These are phyloP conservation scores for Plumapathes pennacea DNA, from an alignment of 92 coral and sea anemone species.

Conservation along the genomic window DNA sequence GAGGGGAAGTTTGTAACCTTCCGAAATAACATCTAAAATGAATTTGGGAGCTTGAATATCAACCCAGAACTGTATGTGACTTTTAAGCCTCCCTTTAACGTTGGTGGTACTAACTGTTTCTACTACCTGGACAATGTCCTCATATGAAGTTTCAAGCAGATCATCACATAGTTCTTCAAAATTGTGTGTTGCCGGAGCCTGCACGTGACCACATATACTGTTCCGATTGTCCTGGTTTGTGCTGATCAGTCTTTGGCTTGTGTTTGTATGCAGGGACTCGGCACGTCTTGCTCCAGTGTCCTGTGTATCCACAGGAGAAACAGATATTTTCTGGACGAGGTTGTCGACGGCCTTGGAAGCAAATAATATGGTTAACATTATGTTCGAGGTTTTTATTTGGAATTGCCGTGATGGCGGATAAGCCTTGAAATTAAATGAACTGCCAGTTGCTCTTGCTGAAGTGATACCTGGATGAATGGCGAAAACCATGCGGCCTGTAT, in stretches of 20 bases:
- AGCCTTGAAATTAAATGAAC: too few species aligned
- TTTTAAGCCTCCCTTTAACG: slow-evolving; percentile 19
- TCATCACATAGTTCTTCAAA: slow-evolving; percentile 3
- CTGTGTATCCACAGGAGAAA: slow-evolving; percentile 2
- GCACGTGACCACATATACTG: not conserved
- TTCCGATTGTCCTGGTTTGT: slow-evolving; percentile 6
- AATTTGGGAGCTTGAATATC: slow-evolving; percentile 21
- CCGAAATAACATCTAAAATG: slow-evolving; percentile 4
- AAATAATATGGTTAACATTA: too few species aligned
- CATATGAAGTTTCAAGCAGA: slow-evolving; percentile 1
- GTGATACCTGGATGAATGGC: too few species aligned
- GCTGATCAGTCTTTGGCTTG: not conserved
- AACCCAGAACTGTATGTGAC: slow-evolving; percentile 9
- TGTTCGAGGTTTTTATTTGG: too few species aligned
- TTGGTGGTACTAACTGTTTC: slow-evolving; percentile 1
- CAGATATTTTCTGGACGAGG: slow-evolving; percentile 2
- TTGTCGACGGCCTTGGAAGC: not conserved
- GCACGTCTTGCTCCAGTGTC: slow-evolving; percentile 16
- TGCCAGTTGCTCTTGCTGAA: too few species aligned
- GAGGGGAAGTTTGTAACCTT: slow-evolving; percentile 38
- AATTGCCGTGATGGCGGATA: too few species aligned
- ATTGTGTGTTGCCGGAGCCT: not conserved
- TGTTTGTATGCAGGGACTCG: slow-evolving; percentile 7
- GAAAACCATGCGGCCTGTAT: too few species aligned
- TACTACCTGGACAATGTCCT: slow-evolving; percentile 13